phyloP scores from a whole-genome alignment of 2,797 vertebrate species.

The Mallotus villosus region DNA sequence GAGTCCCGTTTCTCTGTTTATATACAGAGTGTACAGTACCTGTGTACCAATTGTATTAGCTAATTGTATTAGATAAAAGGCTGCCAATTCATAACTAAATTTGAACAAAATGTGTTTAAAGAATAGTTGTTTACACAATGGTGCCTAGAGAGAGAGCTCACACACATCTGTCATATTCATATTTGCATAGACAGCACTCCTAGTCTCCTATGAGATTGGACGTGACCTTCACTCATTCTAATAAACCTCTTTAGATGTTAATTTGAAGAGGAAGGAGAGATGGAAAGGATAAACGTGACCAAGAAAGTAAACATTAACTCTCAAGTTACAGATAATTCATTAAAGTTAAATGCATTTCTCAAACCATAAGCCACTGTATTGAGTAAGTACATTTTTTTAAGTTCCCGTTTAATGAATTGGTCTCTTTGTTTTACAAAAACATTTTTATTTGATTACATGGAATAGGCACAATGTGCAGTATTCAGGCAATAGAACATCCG shows the following conservation, averaged over 20 bases:
- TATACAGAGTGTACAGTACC: too few species aligned
- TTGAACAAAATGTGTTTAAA: too few species aligned
- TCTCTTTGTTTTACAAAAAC: background rate
- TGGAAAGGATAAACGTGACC: background rate
- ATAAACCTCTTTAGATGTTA: background rate
- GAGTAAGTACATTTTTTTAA: background rate
- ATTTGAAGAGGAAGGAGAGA: background rate
- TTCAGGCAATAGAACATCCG: background rate
- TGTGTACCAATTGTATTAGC: too few species aligned
- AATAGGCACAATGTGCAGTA: slow-evolving; percentile 8
- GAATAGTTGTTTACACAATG: too few species aligned
- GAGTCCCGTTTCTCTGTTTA: too few species aligned
- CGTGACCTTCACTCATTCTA: background rate
- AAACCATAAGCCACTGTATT: background rate
- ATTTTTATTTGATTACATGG: background rate
- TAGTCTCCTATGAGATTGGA: background rate
- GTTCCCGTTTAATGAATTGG: background rate
- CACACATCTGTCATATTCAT: background rate
- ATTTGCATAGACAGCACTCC: background rate
- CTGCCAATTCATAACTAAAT: too few species aligned
- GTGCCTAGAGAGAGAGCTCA: too few species aligned
- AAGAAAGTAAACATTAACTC: background rate
- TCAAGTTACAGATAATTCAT: background rate
- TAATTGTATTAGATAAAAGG: too few species aligned
- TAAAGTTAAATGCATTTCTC: background rate